A percentile compares a stretch with the other conserved stretches of the same genome.
Evolutionary conservation across 53 echinoderm and acorn worm genomes (phyloP).

Genomic region (Stichopus horrens): DNA sequence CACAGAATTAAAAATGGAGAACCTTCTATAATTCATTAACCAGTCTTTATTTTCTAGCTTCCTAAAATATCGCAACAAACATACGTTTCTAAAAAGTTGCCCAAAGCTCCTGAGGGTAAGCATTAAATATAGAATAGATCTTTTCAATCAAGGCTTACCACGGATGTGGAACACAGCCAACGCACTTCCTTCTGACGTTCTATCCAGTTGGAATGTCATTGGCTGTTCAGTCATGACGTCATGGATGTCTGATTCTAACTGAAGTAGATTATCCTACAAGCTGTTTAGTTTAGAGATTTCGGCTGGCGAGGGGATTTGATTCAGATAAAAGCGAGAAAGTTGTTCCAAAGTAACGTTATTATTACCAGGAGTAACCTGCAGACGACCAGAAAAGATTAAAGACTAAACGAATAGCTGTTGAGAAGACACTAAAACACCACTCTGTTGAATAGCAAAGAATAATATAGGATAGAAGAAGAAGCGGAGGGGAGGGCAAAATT

Average conservation of each 20-base stretch:
- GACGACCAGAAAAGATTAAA: neutral
- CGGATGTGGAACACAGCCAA: conserved; percentile 37
- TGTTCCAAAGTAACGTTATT: neutral
- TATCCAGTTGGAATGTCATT: neutral
- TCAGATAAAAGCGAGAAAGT: neutral
- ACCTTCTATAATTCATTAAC: neutral
- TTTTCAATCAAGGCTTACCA: conserved; percentile 7
- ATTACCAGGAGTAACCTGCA: neutral
- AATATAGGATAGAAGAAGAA: neutral
- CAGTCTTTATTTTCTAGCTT: neutral
- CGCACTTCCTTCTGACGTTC: conserved; percentile 22
- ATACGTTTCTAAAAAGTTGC: neutral
- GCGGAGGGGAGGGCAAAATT: neutral
- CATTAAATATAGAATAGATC: neutral
- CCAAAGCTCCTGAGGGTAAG: neutral
- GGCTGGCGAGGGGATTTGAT: neutral
- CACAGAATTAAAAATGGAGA: too few species aligned
- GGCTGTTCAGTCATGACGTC: conserved; percentile 1
- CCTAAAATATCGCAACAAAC: neutral
- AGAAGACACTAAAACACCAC: neutral
- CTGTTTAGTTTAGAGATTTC: conserved; percentile 27
- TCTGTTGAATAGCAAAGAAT: neutral
- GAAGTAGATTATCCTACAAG: conserved; percentile 21
- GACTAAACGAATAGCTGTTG: neutral
- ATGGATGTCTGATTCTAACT: conserved; percentile 3